A percentile compares a stretch with the other conserved stretches of the same genome.
Evolutionary conservation across 1,140 invertebrate genomes (phyloP).

Genomic region (Magallana gigas): DNA sequence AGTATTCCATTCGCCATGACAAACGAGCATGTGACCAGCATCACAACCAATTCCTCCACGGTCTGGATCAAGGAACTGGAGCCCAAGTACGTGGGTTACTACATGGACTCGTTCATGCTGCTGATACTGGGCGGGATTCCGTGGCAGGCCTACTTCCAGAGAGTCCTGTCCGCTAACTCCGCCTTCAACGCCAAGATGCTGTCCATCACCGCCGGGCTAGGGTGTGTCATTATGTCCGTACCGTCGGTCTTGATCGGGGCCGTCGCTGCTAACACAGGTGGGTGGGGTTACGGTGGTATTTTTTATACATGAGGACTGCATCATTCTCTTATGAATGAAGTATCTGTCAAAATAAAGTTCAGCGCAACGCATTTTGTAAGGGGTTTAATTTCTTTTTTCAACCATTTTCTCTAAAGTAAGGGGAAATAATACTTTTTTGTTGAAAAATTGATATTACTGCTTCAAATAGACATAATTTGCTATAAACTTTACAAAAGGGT

Average conservation of each 20-base stretch:
- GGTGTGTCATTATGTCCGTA: slow-evolving; percentile 59
- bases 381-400: too few relatives aligned
- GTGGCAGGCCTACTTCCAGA: slow-evolving; percentile 86
- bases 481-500: too few relatives aligned
- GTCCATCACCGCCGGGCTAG: slow-evolving; percentile 49
- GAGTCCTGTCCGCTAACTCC: slow-evolving; percentile 56
- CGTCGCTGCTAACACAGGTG: slow-evolving; percentile 59
- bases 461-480: too few relatives aligned
- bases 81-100: slow-evolving; percentile 87
- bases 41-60: slow-evolving; percentile 88
- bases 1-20: slow-evolving; percentile 97
- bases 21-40: slow-evolving; percentile 89
- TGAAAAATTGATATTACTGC: too few relatives aligned
- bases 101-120: slow-evolving; percentile 93
- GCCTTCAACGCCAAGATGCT: slow-evolving; percentile 53
- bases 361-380: too few relatives aligned
- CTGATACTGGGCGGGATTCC: slow-evolving; percentile 97
- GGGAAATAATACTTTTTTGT: too few relatives aligned
- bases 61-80: slow-evolving; percentile 91
- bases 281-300: too few relatives aligned
- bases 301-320: too few relatives aligned
- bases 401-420: too few relatives aligned
- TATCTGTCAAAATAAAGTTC: too few relatives aligned
- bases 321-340: too few relatives aligned
- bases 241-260: slow-evolving; percentile 63